A percentile compares a stretch with the other conserved stretches of the same genome.
These are phyloP conservation scores for Lasaia peninsularis DNA, from an alignment of 1,140 invertebrate genomes.

Conservation along the genomic window DNA sequence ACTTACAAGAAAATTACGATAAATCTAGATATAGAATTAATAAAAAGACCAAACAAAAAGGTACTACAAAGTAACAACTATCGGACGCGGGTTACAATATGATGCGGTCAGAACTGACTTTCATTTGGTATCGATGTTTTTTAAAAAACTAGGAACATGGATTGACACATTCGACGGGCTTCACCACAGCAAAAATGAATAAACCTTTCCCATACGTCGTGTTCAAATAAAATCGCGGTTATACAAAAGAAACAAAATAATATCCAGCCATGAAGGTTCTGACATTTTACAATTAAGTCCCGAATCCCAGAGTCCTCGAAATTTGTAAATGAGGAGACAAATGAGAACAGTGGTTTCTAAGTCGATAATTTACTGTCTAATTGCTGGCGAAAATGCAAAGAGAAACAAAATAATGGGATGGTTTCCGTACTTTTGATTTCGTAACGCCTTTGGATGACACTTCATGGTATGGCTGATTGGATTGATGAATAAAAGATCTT, in stretches of 20 bases:
- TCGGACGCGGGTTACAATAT: constrained; percentile 21
- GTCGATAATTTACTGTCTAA: constrained; percentile 45
- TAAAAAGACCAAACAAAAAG: too few relatives aligned
- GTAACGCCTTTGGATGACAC: constrained; percentile 59
- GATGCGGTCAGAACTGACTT: constrained; percentile 39
- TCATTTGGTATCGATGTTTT: constrained; percentile 21
- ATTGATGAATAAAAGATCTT: constrained; percentile 68
- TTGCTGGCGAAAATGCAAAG: constrained; percentile 15
- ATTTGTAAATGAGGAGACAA: constrained; percentile 28
- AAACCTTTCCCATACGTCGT: constrained; percentile 11
- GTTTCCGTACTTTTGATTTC: constrained; percentile 23
- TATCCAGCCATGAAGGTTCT: neutral
- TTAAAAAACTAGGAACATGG: constrained; percentile 17
- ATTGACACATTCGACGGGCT: constrained; percentile 39
- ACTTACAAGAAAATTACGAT: too few relatives aligned
- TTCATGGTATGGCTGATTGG: constrained; percentile 62
- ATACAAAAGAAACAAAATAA: neutral
- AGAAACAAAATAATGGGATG: constrained; percentile 17
- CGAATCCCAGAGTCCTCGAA: constrained; percentile 7
- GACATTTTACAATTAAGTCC: neutral
- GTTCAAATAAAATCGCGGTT: constrained; percentile 1
- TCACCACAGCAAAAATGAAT: constrained; percentile 31
- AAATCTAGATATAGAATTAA: too few relatives aligned
- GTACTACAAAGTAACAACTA: too few relatives aligned
- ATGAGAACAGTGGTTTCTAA: constrained; percentile 44